Conservation (phyloP, 2,888 invertebrate species). For the Dolomedes plantarius region DNA sequence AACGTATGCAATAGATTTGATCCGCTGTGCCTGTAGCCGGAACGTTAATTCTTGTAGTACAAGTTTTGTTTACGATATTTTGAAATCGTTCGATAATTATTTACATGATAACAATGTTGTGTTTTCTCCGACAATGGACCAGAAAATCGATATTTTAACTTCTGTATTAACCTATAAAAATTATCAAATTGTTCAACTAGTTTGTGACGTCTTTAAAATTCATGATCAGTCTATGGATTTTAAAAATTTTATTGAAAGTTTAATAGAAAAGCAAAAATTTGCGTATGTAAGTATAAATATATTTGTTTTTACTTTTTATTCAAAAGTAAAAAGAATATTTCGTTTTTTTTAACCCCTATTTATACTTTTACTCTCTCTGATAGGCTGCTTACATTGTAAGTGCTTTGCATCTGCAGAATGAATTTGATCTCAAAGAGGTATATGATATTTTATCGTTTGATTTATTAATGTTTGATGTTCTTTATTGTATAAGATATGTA, state of each 20-base stretch:
- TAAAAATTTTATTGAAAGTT: constrained; percentile 15
- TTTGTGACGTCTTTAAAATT: constrained; percentile 39
- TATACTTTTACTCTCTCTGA: constrained; percentile 16
- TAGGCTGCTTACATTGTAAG: constrained; percentile 46
- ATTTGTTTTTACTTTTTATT: neutral
- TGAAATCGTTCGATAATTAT: constrained; percentile 13
- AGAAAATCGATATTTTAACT: constrained; percentile 29
- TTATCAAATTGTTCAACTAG: constrained; percentile 18
- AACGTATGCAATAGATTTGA: constrained; percentile 12
- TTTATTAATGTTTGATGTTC: too few species aligned
- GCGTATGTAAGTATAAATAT: constrained; percentile 24
- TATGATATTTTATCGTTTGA: neutral
- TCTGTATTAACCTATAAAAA: constrained; percentile 12
- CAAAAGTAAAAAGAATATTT: too few species aligned
- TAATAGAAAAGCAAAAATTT: constrained; percentile 24
- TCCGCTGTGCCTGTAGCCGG: constrained; percentile 19
- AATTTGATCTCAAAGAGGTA: constrained; percentile 50
- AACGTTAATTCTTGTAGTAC: neutral
- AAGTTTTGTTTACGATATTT: constrained; percentile 4
- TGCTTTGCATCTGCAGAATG: constrained; percentile 41
- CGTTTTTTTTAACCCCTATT: too few species aligned
- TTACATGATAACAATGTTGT: neutral
- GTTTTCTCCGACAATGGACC: constrained; percentile 6
- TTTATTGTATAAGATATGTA: too few species aligned
- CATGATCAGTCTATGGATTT: neutral